Base-by-base conservation (phyloP, 1,140 invertebrate species). In the Drosophila miranda region DNA sequence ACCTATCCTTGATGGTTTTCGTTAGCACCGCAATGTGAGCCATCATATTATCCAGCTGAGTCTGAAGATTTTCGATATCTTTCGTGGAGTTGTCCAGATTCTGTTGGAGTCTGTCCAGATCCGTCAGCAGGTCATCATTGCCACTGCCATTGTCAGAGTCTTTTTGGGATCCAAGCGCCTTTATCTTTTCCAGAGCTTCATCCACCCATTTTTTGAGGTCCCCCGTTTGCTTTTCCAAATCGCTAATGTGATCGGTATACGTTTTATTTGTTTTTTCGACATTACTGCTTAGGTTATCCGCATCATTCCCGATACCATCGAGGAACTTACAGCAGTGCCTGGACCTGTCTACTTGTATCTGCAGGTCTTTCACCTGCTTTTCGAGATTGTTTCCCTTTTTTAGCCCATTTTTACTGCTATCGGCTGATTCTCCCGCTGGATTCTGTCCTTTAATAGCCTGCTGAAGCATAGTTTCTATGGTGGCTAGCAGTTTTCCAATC, bases 251-350 rank as follows among this genome's bases (percentile, higher is more conserved):
- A 1, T 51, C 30, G 1, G 6, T 50, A 7, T 60, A 61, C 6
- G 44, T 61, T 6, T 14, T 4, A 11, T 53, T 52, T 30, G 70
- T 30, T 6, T 44, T 1, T 2, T 13, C 16, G 6, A 64, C 6
- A n/a, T 46, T 26, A 1, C 7, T 2, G 9, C 21, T 4, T 16
- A 79, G 5, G 2, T 53, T 0, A 3, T 14, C 28, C 0, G 34
- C 7, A 0, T 48, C 13, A 0, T 49, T 13, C 4, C 0, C n/a
- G 11, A 79, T 23, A 1, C 44, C 52, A 7, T 53, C 59, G 13
- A 75, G 44, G 11, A 58, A 43, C 5, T 50, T 38, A 19, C 64
- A 74, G 11, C 44, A 70, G 1, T n/a, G n/a, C 6, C 49, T 45
- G 0, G 55, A 50, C 1, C 26, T 50, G 30, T 23, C 21, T 1